phyloP scores from a whole-genome alignment of 1,140 invertebrate genomes.

The Tyrophagus putrescentiae region DNA sequence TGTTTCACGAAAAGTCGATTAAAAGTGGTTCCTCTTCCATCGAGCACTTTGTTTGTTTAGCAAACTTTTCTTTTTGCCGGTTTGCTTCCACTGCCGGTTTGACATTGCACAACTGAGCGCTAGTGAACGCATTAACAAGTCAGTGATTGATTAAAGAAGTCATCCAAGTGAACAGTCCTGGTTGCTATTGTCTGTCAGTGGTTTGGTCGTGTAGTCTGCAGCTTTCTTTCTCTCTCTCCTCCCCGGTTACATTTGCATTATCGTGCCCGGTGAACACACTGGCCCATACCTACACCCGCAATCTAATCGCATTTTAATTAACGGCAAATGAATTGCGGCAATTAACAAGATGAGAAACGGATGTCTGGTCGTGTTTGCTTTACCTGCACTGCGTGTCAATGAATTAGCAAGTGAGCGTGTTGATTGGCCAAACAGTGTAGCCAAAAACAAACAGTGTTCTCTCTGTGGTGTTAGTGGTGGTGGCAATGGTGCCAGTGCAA shows the following conservation, averaged over 20 bases:
- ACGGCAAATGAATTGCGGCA: constrained; percentile 9
- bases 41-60: constrained; percentile 4
- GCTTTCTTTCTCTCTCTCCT: too few relatives aligned
- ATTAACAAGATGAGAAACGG: constrained; percentile 11
- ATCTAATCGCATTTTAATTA: constrained; percentile 9
- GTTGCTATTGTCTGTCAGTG: not conserved
- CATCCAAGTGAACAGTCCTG: not conserved
- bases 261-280: not conserved
- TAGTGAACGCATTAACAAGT: not conserved
- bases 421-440: constrained; percentile 1
- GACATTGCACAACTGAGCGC: not conserved
- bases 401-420: constrained; percentile 7
- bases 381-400: not conserved
- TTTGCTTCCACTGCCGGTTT: not conserved
- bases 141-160: constrained; percentile 6
- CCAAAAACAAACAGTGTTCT: too few relatives aligned
- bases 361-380: constrained; percentile 6
- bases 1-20: constrained; percentile 1
- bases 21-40: not conserved
- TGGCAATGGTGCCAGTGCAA: too few relatives aligned
- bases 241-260: too few relatives aligned
- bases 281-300: not conserved
- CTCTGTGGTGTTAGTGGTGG: too few relatives aligned
- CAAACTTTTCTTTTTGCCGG: not conserved
- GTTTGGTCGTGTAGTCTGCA: not conserved